phyloP scores from a whole-genome alignment of 2,888 invertebrate species.

The Megastigmus dorsalis region DNA sequence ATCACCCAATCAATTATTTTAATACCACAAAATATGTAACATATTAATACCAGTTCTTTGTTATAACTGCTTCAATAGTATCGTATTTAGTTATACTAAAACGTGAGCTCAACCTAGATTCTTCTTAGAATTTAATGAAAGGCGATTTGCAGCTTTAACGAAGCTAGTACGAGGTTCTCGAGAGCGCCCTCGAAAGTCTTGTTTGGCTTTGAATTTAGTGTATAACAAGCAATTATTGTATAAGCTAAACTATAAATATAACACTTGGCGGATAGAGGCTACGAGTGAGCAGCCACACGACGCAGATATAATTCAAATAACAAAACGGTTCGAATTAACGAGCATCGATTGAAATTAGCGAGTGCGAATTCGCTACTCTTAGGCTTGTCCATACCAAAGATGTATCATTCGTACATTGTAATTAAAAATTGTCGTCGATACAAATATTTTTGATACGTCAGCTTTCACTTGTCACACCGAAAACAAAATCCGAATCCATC shows the following conservation, averaged over 20 bases:
- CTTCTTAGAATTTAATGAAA: constrained; percentile 1
- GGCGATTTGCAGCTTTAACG: constrained; percentile 29
- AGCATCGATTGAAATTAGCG: not conserved
- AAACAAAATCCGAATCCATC: too few relatives aligned
- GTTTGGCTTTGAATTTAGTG: constrained; percentile 7
- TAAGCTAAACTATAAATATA: constrained; percentile 23
- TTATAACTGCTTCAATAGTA: not conserved
- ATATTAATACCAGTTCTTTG: too few relatives aligned
- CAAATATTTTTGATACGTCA: too few relatives aligned
- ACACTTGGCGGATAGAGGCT: not conserved
- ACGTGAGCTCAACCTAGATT: not conserved
- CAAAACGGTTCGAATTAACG: not conserved
- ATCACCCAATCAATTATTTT: too few relatives aligned
- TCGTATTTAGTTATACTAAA: not conserved
- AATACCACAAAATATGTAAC: too few relatives aligned
- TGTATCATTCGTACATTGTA: too few relatives aligned
- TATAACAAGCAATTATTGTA: constrained; percentile 37
- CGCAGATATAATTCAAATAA: not conserved
- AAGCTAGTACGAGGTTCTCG: not conserved
- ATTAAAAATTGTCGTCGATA: too few relatives aligned
- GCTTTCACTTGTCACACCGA: too few relatives aligned
- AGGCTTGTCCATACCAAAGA: not conserved
- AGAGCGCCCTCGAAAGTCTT: constrained; percentile 26
- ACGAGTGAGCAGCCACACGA: not conserved
- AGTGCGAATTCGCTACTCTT: not conserved